These are phyloP conservation scores for Autographa gamma DNA, from an alignment of 2,888 invertebrate genomes.

Conservation along the genomic window DNA sequence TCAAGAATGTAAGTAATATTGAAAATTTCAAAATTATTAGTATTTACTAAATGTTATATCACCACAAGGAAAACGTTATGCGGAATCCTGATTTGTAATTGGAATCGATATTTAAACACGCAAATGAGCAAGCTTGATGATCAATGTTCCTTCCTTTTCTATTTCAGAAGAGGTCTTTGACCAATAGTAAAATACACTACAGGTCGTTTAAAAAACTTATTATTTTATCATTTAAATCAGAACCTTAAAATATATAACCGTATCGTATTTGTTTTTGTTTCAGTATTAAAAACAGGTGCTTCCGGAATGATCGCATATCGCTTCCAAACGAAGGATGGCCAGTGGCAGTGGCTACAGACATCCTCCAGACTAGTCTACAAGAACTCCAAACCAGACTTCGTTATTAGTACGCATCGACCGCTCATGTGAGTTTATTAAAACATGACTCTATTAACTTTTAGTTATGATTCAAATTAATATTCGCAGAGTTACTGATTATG, in stretches of 20 bases:
- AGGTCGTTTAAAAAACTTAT: no score
- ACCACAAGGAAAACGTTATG: no score
- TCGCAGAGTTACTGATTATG: neutral
- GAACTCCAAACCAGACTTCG: constrained; percentile 99
- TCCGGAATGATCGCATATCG: constrained; percentile 99
- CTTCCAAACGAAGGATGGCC: constrained; percentile 97
- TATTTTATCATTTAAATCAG: no score
- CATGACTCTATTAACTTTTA: neutral
- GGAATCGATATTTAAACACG: no score
- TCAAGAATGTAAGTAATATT: constrained; percentile 96
- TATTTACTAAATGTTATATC: no score
- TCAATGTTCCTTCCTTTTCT: neutral
- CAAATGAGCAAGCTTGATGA: no score
- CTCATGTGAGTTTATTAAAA: constrained; percentile 93
- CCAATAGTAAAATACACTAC: no score
- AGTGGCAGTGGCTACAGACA: constrained; percentile 99
- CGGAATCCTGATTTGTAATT: no score
- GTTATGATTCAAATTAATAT: neutral
- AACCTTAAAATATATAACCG: no score
- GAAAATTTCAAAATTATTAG: neutral
- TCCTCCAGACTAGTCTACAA: constrained; percentile 98
- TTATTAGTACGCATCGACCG: constrained; percentile 99
- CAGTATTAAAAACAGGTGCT: constrained; percentile 99
- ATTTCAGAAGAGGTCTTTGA: no score
- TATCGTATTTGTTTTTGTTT: constrained; percentile 64